Evolutionary conservation across 1,140 invertebrate species (phyloP), one percentile per base, ranked within the genome.

Genomic region (Bombus fervidus): DNA sequence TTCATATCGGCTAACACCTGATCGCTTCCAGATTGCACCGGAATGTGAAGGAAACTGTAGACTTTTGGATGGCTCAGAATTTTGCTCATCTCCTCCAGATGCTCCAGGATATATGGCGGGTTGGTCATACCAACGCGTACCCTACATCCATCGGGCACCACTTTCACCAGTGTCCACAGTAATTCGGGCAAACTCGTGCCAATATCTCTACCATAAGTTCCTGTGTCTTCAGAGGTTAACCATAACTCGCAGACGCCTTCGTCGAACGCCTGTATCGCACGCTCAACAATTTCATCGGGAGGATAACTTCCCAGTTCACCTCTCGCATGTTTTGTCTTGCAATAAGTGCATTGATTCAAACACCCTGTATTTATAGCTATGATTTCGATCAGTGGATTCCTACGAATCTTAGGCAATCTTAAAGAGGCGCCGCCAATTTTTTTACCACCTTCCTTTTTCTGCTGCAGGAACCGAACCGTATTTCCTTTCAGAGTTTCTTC

Each of bases 351-450:
- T 90, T 99, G 98, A 95, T 99, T 99, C 9, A 99, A 95, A 93
- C 99, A 99, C 0, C 99, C 99, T 4, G 98, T 99, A 94, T 99
- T 99, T 28, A 99, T 99, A 0, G 99, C 97, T 87, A 99, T 99
- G 77, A 99, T 99, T 96, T 99, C 99, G 87, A 99, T 98, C 0
- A 99, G 95, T 9, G 98, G 98, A 96, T 99, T 99, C 92, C 98
- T 97, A 77, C 99, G 95, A 15, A 99, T 97, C 96, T 99, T 99
- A 0, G 99, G 99, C 9, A 99, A 94, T 68, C 96, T 95, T 1
- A 99, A 95, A 0, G 97, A 96, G 1, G 98, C 98, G 1, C 98
- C 99, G 1, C 98, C 98, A 10, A 96, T 95, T 93, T 99, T 99
- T 89, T 97, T 97, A 0, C 98, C 97, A 71, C 96, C 96, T 86